Base-by-base conservation (phyloP, 2,888 invertebrate genomes). In the Caprella mutica region DNA sequence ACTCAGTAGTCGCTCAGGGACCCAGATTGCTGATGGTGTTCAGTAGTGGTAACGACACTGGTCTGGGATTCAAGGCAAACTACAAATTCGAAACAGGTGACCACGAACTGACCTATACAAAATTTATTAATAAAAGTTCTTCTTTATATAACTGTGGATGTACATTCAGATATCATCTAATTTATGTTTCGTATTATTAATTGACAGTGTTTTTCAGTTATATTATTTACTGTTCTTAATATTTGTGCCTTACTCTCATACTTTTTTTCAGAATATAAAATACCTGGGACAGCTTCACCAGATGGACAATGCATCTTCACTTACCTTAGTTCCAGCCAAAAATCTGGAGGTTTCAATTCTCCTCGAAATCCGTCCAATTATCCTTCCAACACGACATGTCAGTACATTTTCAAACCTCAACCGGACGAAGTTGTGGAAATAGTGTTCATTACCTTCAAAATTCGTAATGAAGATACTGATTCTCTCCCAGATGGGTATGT, bases 341-440 rank as follows among this genome's bases (percentile, higher is more conserved):
- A 60, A 26, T 29, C 39, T 4, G 92, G 92, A 52, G 89, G 90
- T 71, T 87, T 94, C 74, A 96, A 96, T 76, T 93, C 93, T 54
- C 94, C 94, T 23, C 82, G 93, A 62, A 92, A 91, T 79, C 94
- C 94, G 70, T 88, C 91, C 71, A 89, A 91, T 77, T 97, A 97
- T 78, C 94, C 94, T 66, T 88, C 91, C 70, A 85, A 84, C 73
- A 91, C 87, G 67, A 89, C 89, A 77, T 96, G 96, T 78, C 87
- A 90, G 62, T 97, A 89, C 77, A 79, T 85, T 70, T 90, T 96
- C 75, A 77, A 85, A 69, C 87, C 87, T 55, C 84, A 84, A 67
- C 83, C 85, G 65, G 86, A 86, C 72, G 90, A 91, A 72, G 90
- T 91, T 76, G 90, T 90, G 69, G 85, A 86, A 60, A 80, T 91